These are phyloP conservation scores for Sterna hirundo DNA, from an alignment of 2,113 vertebrate species.

Conservation along the genomic window DNA sequence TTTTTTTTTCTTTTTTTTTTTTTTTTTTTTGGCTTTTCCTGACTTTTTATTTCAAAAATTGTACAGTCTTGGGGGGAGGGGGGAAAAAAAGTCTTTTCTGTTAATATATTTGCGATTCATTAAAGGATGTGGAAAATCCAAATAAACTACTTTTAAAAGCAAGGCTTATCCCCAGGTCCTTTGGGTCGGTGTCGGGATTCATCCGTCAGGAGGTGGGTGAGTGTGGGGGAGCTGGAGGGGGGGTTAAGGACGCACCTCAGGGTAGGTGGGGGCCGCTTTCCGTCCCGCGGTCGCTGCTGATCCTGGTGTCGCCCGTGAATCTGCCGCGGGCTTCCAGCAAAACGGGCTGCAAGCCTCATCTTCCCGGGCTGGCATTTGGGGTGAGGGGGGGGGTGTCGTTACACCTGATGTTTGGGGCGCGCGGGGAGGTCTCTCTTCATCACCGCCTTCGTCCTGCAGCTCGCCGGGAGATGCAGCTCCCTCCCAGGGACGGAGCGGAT, in stretches of 20 bases:
- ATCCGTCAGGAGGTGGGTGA: not conserved
- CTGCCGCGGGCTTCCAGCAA: rapidly evolving
- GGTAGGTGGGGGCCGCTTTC: rapidly evolving
- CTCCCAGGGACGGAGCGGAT: not conserved
- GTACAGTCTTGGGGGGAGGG: slow-evolving; percentile 60
- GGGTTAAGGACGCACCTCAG: rapidly evolving
- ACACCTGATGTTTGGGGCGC: rapidly evolving
- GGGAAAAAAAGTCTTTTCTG: slow-evolving; percentile 65
- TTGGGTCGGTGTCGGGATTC: not conserved
- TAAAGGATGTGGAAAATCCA: slow-evolving; percentile 78
- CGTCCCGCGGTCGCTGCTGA: rapidly evolving
- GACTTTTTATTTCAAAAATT: slow-evolving; percentile 71
- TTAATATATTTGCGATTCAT: slow-evolving; percentile 81
- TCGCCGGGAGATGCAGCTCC: rapidly evolving
- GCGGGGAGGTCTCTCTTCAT: not conserved
- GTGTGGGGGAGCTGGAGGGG: not conserved
- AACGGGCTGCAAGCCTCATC: rapidly evolving
- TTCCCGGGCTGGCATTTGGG: not conserved
- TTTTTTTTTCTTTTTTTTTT: not conserved
- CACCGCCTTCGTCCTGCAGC: not conserved
- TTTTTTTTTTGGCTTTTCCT: slow-evolving; percentile 2
- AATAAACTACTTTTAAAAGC: slow-evolving; percentile 81
- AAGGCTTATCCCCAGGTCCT: slow-evolving; percentile 56
- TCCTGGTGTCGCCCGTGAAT: rapidly evolving
- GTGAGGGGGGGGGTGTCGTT: not conserved